These are phyloP conservation scores for Equus quagga DNA, from an alignment of 2,113 vertebrate genomes.

Conservation along the genomic window DNA sequence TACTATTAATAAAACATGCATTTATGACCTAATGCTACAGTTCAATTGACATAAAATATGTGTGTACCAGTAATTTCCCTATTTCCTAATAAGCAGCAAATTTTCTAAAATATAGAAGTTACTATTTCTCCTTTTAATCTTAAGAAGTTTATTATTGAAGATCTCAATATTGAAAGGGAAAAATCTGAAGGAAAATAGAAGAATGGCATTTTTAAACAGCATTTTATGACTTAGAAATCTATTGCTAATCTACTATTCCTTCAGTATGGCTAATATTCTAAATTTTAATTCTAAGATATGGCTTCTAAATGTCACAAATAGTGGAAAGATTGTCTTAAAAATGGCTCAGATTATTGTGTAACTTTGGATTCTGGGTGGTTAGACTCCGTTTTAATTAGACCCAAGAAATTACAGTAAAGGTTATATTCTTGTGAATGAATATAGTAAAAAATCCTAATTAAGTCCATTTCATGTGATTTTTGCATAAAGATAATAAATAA, in stretches of 20 bases:
- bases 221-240: background rate
- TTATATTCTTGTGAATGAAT: background rate
- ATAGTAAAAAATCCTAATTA: background rate
- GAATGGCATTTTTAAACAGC: background rate
- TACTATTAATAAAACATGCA: background rate
- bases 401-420: background rate
- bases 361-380: background rate
- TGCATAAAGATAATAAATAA: background rate
- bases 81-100: background rate
- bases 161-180: background rate
- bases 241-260: background rate
- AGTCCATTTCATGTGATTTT: background rate
- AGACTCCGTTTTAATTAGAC: background rate
- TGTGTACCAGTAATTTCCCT: background rate
- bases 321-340: background rate
- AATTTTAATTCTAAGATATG: background rate
- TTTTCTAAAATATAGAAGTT: background rate
- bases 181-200: background rate
- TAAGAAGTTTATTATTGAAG: background rate
- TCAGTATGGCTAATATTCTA: background rate
- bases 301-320: background rate
- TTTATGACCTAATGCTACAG: background rate
- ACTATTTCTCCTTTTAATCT: background rate
- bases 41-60: background rate
- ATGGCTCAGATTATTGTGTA: background rate